Conservation (phyloP, 2,113 vertebrate genomes). For the Enhydra lutris region DNA sequence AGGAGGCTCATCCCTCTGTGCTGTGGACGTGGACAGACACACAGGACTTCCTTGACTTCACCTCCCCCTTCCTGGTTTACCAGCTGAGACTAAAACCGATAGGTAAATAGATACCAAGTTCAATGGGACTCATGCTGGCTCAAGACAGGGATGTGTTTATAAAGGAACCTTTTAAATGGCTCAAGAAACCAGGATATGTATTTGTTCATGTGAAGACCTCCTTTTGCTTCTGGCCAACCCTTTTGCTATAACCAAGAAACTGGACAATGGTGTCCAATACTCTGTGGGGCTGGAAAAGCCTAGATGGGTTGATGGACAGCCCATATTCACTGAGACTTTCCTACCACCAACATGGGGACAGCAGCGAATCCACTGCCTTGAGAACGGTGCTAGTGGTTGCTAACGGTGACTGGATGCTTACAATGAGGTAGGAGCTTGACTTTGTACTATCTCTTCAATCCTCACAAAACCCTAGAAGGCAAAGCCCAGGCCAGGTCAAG, state of each 20-base stretch:
- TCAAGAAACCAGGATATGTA: neutral
- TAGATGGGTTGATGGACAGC: neutral
- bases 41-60: conserved; percentile 69
- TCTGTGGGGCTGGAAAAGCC: neutral
- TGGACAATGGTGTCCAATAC: neutral
- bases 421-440: neutral
- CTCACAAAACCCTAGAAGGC: neutral
- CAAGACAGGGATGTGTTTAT: conserved; percentile 13
- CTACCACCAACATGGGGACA: neutral
- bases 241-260: neutral
- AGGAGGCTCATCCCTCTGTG: conserved; percentile 58
- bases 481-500: neutral
- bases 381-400: fast-evolving
- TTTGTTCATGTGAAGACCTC: neutral
- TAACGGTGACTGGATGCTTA: neutral
- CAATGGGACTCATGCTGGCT: neutral
- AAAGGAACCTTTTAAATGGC: neutral
- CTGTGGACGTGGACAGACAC: conserved; percentile 65
- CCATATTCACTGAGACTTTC: neutral
- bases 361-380: neutral
- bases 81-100: neutral
- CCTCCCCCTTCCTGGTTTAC: conserved; percentile 20
- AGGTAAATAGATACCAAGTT: neutral
- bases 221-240: neutral
- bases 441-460: neutral